Percentiles rank a stretch among this genome's conserved stretches.
Conservation (phyloP, 2,888 invertebrate genomes). For the Disparrhopalites patrizii region DNA sequence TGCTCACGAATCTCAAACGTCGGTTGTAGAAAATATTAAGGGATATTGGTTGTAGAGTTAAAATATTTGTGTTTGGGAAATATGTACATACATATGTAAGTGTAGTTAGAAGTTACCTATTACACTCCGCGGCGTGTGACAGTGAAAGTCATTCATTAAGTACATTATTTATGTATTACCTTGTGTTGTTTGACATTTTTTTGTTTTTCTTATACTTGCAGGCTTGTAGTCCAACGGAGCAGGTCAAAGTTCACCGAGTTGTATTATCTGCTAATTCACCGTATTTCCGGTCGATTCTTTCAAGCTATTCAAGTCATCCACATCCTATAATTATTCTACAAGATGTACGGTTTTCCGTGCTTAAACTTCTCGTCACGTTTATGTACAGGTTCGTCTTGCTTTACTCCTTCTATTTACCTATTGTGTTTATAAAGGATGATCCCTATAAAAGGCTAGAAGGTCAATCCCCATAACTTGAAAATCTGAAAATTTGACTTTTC, state of each 20-base stretch:
- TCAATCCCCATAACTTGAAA: too few relatives aligned
- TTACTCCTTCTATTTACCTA: too few relatives aligned
- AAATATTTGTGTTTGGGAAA: too few relatives aligned
- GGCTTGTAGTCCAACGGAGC: conserved; percentile 46
- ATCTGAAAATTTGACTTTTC: too few relatives aligned
- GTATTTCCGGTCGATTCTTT: conserved; percentile 45
- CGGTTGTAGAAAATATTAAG: too few relatives aligned
- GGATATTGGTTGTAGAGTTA: not conserved
- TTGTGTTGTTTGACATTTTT: not conserved
- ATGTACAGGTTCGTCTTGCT: conserved; percentile 47
- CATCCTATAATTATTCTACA: conserved; percentile 48
- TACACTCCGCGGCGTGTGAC: not conserved
- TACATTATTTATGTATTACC: not conserved
- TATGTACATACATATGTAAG: too few relatives aligned
- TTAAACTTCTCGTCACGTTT: conserved; percentile 47
- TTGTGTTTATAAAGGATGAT: too few relatives aligned
- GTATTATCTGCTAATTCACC: conserved; percentile 47
- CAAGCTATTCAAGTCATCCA: conserved; percentile 44
- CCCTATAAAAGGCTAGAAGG: too few relatives aligned
- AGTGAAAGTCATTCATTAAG: not conserved
- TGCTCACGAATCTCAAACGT: too few relatives aligned
- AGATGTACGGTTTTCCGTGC: conserved; percentile 45
- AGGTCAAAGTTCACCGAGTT: conserved; percentile 46
- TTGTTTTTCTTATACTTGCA: conserved; percentile 12
- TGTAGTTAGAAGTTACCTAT: not conserved